Evolutionary conservation across 2,888 invertebrate species (phyloP).

Genomic region (Idaea straminata): DNA sequence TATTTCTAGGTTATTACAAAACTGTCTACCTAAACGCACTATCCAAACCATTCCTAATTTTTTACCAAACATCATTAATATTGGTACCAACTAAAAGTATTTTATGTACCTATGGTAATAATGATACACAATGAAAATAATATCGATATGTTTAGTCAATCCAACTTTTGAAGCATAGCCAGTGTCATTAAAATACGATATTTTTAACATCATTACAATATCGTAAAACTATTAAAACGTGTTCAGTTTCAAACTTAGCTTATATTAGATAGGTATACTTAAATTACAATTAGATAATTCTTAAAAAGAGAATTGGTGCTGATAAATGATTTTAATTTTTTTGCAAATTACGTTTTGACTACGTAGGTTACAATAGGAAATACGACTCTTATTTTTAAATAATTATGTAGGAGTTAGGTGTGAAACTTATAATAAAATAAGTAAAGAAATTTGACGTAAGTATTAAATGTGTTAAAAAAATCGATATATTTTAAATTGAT

Average conservation of each 20-base stretch:
- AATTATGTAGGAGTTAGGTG: background rate
- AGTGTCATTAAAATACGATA: constrained; percentile 28
- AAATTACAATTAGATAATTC: constrained; percentile 1
- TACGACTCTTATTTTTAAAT: background rate
- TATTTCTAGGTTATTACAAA: background rate
- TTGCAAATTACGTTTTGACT: background rate
- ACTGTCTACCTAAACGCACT: background rate
- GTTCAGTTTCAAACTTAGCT: background rate
- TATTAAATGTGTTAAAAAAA: too few relatives aligned
- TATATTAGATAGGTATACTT: constrained; percentile 1
- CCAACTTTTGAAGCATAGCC: constrained; percentile 21
- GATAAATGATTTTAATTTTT: background rate
- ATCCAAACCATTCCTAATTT: too few relatives aligned
- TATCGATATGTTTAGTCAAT: constrained; percentile 26
- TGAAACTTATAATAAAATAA: too few relatives aligned
- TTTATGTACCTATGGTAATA: background rate
- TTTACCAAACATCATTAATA: too few relatives aligned
- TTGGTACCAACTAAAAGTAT: too few relatives aligned
- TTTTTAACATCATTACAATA: constrained; percentile 13
- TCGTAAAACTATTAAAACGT: constrained; percentile 19
- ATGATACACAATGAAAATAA: background rate
- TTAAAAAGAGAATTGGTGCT: background rate
- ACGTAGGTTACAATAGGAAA: background rate
- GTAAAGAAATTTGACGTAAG: too few relatives aligned
- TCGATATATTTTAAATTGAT: too few relatives aligned